Percentiles rank a stretch among this genome's conserved stretches.
phyloP scores from a whole-genome alignment of 1,140 invertebrate species.

The Zaprionus kolodkinae region DNA sequence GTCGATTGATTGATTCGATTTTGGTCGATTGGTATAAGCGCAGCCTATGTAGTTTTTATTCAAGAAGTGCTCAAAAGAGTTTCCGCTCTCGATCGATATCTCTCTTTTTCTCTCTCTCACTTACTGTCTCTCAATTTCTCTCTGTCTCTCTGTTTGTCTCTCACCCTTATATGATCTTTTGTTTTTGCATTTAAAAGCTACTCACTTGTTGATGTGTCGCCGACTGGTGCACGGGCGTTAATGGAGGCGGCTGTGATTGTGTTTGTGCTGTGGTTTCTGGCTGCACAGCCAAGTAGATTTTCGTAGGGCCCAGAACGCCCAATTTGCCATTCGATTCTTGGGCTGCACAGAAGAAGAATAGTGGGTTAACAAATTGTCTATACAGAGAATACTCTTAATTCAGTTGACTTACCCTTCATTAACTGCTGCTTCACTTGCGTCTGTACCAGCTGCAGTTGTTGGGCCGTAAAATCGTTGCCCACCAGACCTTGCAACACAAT shows the following conservation, averaged over 20 bases:
- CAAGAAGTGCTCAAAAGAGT: background rate
- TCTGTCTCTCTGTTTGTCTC: conserved; percentile 6
- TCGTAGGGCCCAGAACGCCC: conserved; percentile 92
- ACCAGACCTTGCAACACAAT: conserved; percentile 93
- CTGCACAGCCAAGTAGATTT: conserved; percentile 93
- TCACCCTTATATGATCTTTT: conserved; percentile 22
- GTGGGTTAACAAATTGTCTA: background rate
- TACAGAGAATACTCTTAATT: background rate
- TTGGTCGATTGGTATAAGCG: conserved; percentile 20
- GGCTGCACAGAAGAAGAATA: conserved; percentile 84
- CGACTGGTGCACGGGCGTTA: conserved; percentile 85
- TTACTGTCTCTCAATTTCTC: background rate
- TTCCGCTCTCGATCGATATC: conserved; percentile 15
- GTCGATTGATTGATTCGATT: conserved; percentile 12
- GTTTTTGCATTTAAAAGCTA: conserved; percentile 74
- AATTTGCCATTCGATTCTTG: conserved; percentile 93
- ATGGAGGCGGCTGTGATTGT: conserved; percentile 85
- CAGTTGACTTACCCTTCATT: conserved; percentile 88
- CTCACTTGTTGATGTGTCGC: conserved; percentile 83
- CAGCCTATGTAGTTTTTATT: conserved; percentile 25
- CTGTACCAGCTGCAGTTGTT: conserved; percentile 91
- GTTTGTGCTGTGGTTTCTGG: conserved; percentile 84
- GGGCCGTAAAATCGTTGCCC: conserved; percentile 91
- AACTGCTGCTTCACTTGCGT: conserved; percentile 95
- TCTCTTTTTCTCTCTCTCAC: conserved; percentile 1